phyloP scores from a whole-genome alignment of 1,140 invertebrate species.

The Apis dorsata region DNA sequence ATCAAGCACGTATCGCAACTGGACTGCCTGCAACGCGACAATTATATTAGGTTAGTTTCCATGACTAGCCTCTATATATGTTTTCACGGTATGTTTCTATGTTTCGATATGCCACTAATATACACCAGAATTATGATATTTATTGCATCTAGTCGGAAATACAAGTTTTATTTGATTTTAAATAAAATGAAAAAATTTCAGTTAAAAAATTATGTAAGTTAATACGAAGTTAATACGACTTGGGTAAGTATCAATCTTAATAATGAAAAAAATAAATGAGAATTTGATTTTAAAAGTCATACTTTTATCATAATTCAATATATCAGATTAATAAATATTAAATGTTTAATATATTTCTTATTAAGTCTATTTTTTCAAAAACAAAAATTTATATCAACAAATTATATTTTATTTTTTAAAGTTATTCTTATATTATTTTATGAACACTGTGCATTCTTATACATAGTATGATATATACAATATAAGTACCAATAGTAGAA shows the following conservation, averaged over 20 bases:
- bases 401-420: background rate
- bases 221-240: background rate
- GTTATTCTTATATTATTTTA: background rate
- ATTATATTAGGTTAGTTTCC: constrained; percentile 89
- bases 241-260: background rate
- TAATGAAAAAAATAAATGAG: too few relatives aligned
- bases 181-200: background rate
- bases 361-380: too few relatives aligned
- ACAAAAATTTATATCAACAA: background rate
- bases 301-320: too few relatives aligned
- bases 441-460: background rate
- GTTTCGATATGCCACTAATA: background rate
- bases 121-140: background rate
- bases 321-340: too few relatives aligned
- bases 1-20: constrained; percentile 94
- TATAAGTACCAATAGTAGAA: background rate
- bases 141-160: background rate
- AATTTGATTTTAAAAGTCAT: too few relatives aligned
- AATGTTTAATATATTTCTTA: too few relatives aligned
- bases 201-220: background rate
- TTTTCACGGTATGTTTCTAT: background rate
- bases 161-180: background rate
- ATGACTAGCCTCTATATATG: too few relatives aligned
- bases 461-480: background rate
- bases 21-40: constrained; percentile 97